Evolutionary conservation across 2,113 vertebrate species (phyloP), one percentile per base, ranked within the genome.

Genomic region (Martes martes): DNA sequence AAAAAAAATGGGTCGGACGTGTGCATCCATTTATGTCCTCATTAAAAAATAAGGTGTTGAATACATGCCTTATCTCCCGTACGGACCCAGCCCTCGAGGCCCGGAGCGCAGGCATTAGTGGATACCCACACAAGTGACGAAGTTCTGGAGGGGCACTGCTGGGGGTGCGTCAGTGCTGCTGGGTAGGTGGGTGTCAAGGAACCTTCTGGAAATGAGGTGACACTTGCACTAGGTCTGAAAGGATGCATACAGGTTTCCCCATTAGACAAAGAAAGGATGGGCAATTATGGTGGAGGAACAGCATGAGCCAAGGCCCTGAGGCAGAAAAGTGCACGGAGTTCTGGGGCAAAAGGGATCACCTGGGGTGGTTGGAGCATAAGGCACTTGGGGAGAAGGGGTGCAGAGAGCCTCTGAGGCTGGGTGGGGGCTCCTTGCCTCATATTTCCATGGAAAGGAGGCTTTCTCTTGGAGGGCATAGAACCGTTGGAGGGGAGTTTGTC

Each of bases 1-100:
- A n/a, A n/a, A n/a, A n/a, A 36, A 42, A 45, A 42, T 16, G 26
- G 2, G 47, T 7, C 1, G 28, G 71, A 9, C 0, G 1, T 26
- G 39, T 26, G 65, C 6, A 2, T 36, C 50, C 31, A 1, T 15
- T 16, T 65, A 19, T 50, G 85, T 85, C 13, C 33, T 67, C 59
- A 7, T 61, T 31, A 31, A 89, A 78, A 13, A 18, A 42, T 10
- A 18, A 6, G 7, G 9, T 31, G 6, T 1, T 55, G 39, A 52
- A 52, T 2, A 16, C 10, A 2, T 5, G 24, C 10, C 33, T 36
- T 13, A 31, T 39, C 55, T 69, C 26, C 4, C 1, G 73, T 21
- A 4, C 14, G 42, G 42, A 45, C 7, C 61, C 55, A 28, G 61
- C n/a, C 39, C 39, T 19, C 0, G 6, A 47, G 45, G 33, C 8